Evolutionary conservation across 1,140 invertebrate genomes (phyloP).

Genomic region (Bombus pascuorum): DNA sequence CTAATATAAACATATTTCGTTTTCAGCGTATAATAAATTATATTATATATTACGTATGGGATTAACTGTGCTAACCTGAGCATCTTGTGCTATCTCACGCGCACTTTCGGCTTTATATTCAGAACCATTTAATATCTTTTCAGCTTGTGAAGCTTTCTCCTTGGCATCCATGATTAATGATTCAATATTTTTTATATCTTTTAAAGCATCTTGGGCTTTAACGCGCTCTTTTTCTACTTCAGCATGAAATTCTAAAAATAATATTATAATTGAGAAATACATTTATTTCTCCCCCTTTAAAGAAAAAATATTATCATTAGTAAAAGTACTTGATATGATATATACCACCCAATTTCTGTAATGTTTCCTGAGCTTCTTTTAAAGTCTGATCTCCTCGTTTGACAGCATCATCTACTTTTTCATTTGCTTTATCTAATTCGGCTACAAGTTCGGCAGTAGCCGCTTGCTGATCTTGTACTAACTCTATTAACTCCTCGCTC

Average conservation of each 20-base stretch:
- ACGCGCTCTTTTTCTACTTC: conserved; percentile 91
- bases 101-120: conserved; percentile 91
- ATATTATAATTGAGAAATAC: not conserved
- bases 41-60: not conserved
- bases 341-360: conserved; percentile 91
- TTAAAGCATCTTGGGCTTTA: conserved; percentile 86
- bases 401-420: conserved; percentile 91
- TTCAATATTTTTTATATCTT: conserved; percentile 85
- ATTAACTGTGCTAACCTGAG: conserved; percentile 85
- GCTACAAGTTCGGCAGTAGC: conserved; percentile 86
- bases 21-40: not conserved
- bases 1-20: conserved; percentile 71
- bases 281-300: not conserved
- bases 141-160: conserved; percentile 86
- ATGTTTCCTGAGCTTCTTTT: conserved; percentile 93
- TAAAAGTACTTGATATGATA: not conserved
- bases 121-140: conserved; percentile 88
- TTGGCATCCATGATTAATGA: conserved; percentile 83
- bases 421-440: conserved; percentile 88
- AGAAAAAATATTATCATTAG: not conserved
- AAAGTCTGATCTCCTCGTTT: conserved; percentile 92
- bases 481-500: conserved; percentile 82
- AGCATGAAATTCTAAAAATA: conserved; percentile 91
- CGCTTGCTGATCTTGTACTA: conserved; percentile 84
- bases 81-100: conserved; percentile 88